phyloP scores from a whole-genome alignment of 2,113 vertebrate genomes.

The Hippocampus zosterae region DNA sequence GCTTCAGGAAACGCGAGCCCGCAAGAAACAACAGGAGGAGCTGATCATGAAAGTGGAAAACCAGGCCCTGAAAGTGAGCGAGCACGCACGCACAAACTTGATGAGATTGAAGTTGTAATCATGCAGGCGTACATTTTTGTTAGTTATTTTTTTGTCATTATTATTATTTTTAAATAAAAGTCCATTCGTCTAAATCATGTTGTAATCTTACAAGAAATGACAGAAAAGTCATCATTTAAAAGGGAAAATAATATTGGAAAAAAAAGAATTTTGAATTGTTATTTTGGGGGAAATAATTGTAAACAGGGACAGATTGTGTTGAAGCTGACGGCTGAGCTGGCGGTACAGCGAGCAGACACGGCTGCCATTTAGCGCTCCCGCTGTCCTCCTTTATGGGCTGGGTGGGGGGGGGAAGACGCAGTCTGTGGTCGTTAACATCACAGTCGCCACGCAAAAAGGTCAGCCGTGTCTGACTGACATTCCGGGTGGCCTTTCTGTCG shows the following conservation, averaged over 20 bases:
- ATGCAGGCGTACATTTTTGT: too few species aligned
- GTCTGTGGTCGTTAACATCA: slow-evolving; percentile 57
- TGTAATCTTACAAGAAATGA: neutral
- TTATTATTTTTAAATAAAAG: too few species aligned
- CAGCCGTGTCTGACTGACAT: slow-evolving; percentile 59
- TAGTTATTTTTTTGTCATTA: too few species aligned
- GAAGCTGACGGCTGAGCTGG: neutral
- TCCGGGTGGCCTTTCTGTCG: slow-evolving; percentile 59
- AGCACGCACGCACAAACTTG: neutral
- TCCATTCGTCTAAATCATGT: too few species aligned
- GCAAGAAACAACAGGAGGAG: slow-evolving; percentile 94
- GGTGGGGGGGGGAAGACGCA: slow-evolving; percentile 3
- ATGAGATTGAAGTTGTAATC: too few species aligned
- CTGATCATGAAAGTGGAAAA: slow-evolving; percentile 99
- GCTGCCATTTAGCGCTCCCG: slow-evolving; percentile 45
- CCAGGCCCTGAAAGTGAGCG: slow-evolving; percentile 87
- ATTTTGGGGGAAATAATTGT: too few species aligned
- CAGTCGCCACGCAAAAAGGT: slow-evolving; percentile 60
- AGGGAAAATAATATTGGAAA: too few species aligned
- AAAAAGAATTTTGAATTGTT: neutral
- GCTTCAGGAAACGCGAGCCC: slow-evolving; percentile 90
- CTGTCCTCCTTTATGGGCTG: slow-evolving; percentile 31
- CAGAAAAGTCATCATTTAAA: too few species aligned
- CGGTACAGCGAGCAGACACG: slow-evolving; percentile 40
- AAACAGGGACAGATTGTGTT: neutral